Percentiles rank a stretch among this genome's conserved stretches.
phyloP scores from a whole-genome alignment of 53 echinoderm and acorn worm genomes.

The Crossaster papposus region DNA sequence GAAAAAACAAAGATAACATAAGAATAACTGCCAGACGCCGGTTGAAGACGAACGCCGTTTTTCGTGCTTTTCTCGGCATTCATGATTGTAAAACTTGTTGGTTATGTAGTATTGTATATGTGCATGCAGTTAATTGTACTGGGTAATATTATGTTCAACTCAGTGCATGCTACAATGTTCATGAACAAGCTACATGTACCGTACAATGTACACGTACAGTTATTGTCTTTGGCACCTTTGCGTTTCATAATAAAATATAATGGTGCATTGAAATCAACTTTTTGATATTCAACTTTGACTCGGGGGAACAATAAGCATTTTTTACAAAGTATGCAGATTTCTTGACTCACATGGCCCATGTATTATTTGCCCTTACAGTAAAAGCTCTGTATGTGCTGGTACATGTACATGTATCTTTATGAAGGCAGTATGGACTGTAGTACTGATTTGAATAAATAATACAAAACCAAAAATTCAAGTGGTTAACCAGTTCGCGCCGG shows the following conservation, averaged over 20 bases:
- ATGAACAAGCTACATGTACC: background rate
- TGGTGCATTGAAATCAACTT: background rate
- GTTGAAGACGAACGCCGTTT: too few species aligned
- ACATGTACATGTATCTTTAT: background rate
- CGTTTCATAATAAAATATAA: background rate
- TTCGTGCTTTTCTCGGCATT: too few species aligned
- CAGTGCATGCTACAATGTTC: conserved; percentile 11
- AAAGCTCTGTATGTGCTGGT: background rate
- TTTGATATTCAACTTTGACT: background rate
- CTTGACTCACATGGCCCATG: background rate
- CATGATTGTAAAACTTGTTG: too few species aligned
- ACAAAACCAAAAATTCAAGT: too few species aligned
- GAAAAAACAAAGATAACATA: too few species aligned
- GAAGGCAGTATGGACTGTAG: background rate
- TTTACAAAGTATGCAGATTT: background rate
- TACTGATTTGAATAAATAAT: too few species aligned
- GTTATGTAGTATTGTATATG: too few species aligned
- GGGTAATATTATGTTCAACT: too few species aligned
- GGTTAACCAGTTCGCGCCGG: too few species aligned
- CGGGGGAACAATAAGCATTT: background rate
- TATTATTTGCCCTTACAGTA: background rate
- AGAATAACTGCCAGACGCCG: too few species aligned
- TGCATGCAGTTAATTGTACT: too few species aligned
- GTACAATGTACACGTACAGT: too few species aligned
- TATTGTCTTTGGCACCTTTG: background rate